Base-by-base conservation (phyloP, 2,888 invertebrate species). In the Stegophylla sp. region DNA sequence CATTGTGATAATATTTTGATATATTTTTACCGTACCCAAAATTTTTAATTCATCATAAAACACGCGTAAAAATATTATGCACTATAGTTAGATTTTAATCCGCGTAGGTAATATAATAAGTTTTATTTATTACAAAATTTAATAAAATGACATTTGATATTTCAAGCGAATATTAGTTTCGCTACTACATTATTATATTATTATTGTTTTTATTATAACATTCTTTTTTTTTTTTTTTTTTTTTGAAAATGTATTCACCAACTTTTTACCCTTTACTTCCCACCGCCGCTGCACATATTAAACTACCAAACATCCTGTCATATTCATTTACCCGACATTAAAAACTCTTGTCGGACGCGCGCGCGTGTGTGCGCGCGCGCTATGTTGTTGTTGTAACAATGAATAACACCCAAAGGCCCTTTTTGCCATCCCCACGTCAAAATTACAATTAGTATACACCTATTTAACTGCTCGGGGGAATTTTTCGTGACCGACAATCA, bases 311-410 rank as follows among this genome's bases (percentile, higher is more conserved):
- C 45, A 26, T 23, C 3, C 72, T 26, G 59, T 73, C 43, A 61
- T 61, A 61, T 61, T 73, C 45, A 45, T 73, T 61, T 45, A 73
- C 45, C 73, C 26, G 61, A 15, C 43, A 20, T 73, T 73, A 61
- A 59, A 72, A 72, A 56, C 43, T 59, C 56, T 59, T 72, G 72
- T 72, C n/a, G 12, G 43, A 17, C 59, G 17, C 23, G 23, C 43
- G n/a, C n/a, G n/a, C n/a, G n/a, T n/a, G n/a, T n/a, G n/a, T n/a
- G n/a, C n/a, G n/a, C n/a, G n/a, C n/a, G n/a, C n/a, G n/a, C n/a
- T n/a, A n/a, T n/a, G n/a, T n/a, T n/a, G n/a, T n/a, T n/a, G 59
- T 43, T n/a, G 59, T 26, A 17, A 71, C 72, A 72, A 72, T 72
- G 72, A 72, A 72, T 26, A 59, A 72, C 56, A n/a, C 26, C 56